Evolutionary conservation across 64 coral and sea anemone genomes (phyloP).

Genomic region (Catalaphyllia jardinei): DNA sequence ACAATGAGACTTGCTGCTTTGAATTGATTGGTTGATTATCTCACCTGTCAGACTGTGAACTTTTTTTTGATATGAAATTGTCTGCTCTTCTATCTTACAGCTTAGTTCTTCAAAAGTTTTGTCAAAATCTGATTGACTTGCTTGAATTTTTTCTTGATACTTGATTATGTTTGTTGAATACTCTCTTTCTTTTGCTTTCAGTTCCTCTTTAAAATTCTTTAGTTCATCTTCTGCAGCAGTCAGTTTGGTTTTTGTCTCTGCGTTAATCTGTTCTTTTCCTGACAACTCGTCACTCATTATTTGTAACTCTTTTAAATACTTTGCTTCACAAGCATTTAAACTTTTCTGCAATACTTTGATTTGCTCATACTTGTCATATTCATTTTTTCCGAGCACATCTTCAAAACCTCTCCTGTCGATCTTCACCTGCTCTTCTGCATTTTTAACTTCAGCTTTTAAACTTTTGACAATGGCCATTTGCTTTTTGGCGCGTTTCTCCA

Average conservation of each 20-base stretch:
- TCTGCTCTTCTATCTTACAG: conserved; percentile 15
- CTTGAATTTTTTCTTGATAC: conserved; percentile 11
- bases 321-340: conserved; percentile 52
- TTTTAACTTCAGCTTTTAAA: conserved; percentile 65
- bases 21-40: neutral
- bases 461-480: conserved; percentile 52
- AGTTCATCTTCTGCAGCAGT: conserved; percentile 44
- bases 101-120: conserved; percentile 21
- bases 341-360: conserved; percentile 41
- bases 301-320: conserved; percentile 59
- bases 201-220: neutral
- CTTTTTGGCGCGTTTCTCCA: conserved; percentile 52
- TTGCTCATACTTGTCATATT: conserved; percentile 72
- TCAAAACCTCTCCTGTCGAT: conserved; percentile 77
- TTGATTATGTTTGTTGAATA: neutral
- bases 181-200: conserved; percentile 51
- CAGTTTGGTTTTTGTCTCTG: conserved; percentile 24
- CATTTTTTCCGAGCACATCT: conserved; percentile 73
- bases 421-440: conserved; percentile 60
- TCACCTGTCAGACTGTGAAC: conserved; percentile 36
- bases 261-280: conserved; percentile 44
- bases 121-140: conserved; percentile 32
- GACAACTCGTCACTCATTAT: conserved; percentile 15
- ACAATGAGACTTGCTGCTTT: no score
- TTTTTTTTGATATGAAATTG: conserved; percentile 31